These are phyloP conservation scores for Caradrina clavipalpis DNA, from an alignment of 2,888 invertebrate species.

Conservation along the genomic window DNA sequence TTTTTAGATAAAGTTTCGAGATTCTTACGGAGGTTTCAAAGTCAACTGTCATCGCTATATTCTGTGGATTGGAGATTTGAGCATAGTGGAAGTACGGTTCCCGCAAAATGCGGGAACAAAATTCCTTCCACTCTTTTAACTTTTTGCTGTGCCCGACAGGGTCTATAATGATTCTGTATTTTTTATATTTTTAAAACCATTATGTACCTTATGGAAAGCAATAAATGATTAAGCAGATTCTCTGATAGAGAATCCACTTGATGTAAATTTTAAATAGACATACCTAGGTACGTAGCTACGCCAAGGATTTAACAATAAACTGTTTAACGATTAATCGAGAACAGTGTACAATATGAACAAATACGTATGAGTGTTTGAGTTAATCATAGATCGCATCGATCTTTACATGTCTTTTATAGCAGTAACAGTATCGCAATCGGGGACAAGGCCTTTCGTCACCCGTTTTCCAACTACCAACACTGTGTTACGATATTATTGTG, in stretches of 20 bases:
- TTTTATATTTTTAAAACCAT: too few relatives aligned
- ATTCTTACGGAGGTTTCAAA: not conserved
- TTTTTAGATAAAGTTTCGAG: too few relatives aligned
- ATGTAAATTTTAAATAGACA: not conserved
- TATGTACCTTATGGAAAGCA: too few relatives aligned
- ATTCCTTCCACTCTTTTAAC: too few relatives aligned
- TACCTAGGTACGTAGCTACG: not conserved
- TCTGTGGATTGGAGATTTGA: too few relatives aligned
- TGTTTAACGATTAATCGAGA: conserved; percentile 21
- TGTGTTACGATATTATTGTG: conserved; percentile 40
- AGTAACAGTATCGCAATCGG: conserved; percentile 53
- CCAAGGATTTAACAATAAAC: conserved; percentile 12
- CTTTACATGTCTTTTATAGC: conserved; percentile 61
- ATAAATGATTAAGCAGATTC: too few relatives aligned
- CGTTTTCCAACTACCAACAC: conserved; percentile 55
- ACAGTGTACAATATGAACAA: conserved; percentile 40
- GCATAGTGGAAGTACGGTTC: not conserved
- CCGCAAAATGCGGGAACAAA: not conserved
- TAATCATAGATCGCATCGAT: conserved; percentile 59
- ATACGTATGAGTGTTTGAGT: conserved; percentile 33
- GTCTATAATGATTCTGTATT: too few relatives aligned
- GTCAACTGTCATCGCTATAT: not conserved
- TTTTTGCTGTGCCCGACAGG: too few relatives aligned
- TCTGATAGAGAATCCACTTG: too few relatives aligned
- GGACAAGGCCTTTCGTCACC: conserved; percentile 61